These are phyloP conservation scores for Scaptomyza reducta DNA, from an alignment of 2,888 invertebrate species.

Conservation along the genomic window DNA sequence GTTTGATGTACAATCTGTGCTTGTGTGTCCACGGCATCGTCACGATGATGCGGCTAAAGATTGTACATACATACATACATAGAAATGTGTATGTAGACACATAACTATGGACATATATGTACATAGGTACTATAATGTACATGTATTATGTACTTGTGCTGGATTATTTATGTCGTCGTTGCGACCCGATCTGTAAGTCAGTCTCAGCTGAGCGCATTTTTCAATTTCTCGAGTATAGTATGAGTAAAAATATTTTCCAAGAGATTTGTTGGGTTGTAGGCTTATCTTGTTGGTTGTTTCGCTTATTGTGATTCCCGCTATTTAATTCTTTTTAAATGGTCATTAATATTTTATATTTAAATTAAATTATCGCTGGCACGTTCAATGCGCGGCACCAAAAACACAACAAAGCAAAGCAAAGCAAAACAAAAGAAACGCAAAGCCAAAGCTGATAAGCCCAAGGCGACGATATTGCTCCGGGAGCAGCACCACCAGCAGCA, in stretches of 20 bases:
- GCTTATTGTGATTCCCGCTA: conserved; percentile 40
- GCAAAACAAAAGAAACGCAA: conserved; percentile 30
- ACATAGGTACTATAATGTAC: not conserved
- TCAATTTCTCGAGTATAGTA: conserved; percentile 34
- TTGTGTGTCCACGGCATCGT: conserved; percentile 51
- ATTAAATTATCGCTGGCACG: conserved; percentile 58
- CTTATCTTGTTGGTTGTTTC: conserved; percentile 54
- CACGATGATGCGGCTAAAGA: conserved; percentile 59
- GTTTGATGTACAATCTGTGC: conserved; percentile 30
- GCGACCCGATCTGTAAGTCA: conserved; percentile 35
- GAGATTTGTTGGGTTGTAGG: conserved; percentile 6
- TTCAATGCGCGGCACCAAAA: conserved; percentile 36
- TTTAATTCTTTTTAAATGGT: conserved; percentile 46
- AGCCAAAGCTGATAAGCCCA: conserved; percentile 49
- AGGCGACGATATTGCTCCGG: conserved; percentile 13
- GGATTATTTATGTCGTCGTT: conserved; percentile 48
- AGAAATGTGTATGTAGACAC: not conserved
- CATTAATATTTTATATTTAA: conserved; percentile 68
- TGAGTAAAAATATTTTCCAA: conserved; percentile 26
- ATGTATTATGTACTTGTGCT: not conserved
- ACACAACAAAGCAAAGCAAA: conserved; percentile 36
- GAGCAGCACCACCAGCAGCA: conserved; percentile 12
- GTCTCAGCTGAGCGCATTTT: conserved; percentile 28
- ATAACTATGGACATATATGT: not conserved
- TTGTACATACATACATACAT: conserved; percentile 16